A percentile compares a stretch with the other conserved stretches of the same genome.
Evolutionary conservation across 2,113 vertebrate genomes (phyloP).

Genomic region (Emydura subglobosa): DNA sequence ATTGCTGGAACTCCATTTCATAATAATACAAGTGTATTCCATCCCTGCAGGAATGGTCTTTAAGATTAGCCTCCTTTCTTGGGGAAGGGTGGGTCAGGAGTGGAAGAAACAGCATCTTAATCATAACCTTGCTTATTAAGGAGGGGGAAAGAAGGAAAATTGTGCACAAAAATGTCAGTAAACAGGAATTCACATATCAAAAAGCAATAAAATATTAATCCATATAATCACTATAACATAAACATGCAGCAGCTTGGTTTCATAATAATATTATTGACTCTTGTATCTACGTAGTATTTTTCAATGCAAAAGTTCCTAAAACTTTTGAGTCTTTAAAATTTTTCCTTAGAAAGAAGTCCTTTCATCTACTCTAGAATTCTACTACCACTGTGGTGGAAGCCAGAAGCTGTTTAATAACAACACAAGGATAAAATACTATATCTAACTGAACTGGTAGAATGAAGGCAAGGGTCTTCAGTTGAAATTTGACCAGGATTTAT

Average conservation of each 20-base stretch:
- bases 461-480: background rate
- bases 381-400: fast-evolving
- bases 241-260: background rate
- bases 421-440: background rate
- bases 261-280: background rate
- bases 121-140: conserved; percentile 4
- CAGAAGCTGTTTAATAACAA: background rate
- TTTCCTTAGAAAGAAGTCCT: background rate
- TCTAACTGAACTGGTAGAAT: background rate
- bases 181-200: background rate
- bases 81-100: background rate
- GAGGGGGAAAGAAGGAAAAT: background rate
- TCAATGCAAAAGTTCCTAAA: background rate
- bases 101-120: conserved; percentile 23
- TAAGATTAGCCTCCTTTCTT: conserved; percentile 25
- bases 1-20: conserved; percentile 44
- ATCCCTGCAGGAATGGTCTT: conserved; percentile 17
- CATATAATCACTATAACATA: background rate
- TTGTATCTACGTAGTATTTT: background rate
- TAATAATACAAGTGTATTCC: background rate
- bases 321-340: background rate
- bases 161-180: background rate
- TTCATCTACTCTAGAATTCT: background rate
- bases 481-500: background rate
- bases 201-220: background rate